Evolutionary conservation across 2,888 invertebrate species (phyloP), one percentile per base, ranked within the genome.

Genomic region (Lithophane leautieri): DNA sequence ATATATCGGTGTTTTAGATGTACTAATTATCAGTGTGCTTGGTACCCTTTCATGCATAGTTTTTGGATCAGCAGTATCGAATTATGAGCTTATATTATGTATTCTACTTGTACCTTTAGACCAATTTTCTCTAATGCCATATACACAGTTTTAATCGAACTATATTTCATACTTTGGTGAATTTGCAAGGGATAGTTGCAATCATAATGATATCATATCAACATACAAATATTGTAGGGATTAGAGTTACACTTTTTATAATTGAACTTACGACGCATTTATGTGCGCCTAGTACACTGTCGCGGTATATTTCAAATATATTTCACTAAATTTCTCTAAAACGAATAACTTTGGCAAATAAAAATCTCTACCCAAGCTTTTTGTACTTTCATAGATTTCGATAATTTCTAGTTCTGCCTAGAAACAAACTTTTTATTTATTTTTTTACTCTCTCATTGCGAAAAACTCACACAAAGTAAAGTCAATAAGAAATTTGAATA

Each of bases 201-300:
- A 90, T 89, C 86, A 81, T 79, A 90, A 77, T 60, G 73, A 82
- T 89, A 83, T 89, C 90, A 90, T 90, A 87, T 87, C 87, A 87
- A 87, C 79, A 84, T 65, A 88, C 82, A 78, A 84, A 84, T 88
- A 86, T 80, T 78, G 70, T 88, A 87, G 81, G 79, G 73, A 82
- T 70, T 70, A 72, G 78, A 72, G 83, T 19, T 6, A 74, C 79
- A 86, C 86, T 87, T 88, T 84, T 84, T 89, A 84, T 73, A 25
- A 78, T 88, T 84, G 78, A 72, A 60, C n/a, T 60, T 71, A 80
- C 25, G 66, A 79, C 81, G 88, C 88, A 87, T 87, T 88, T 87
- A 88, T 78, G 76, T 74, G 66, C 71, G 75, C 79, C 66, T 76
- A 7, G 74, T 78, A 54, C 56, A n/a, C 9, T 28, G 0, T 22